Evolutionary conservation across 53 echinoderm and acorn worm genomes (phyloP).

Genomic region (Antedon mediterranea): DNA sequence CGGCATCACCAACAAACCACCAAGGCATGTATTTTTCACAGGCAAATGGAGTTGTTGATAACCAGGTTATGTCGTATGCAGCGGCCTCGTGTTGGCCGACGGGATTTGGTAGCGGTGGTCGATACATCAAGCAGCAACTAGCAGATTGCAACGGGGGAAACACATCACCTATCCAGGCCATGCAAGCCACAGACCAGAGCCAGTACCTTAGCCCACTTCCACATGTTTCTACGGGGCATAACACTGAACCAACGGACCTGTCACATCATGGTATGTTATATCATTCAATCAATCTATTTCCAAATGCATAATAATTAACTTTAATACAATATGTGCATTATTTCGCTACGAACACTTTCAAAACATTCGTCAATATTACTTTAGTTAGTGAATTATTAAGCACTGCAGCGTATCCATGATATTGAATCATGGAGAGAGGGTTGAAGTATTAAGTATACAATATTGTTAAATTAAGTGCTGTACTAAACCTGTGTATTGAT

Average conservation of each 20-base stretch:
- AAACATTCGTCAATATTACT: too few relatives aligned
- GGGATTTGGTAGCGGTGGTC: constrained; percentile 15
- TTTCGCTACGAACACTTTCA: too few relatives aligned
- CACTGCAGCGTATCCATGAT: too few relatives aligned
- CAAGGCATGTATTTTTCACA: constrained; percentile 46
- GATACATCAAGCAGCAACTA: constrained; percentile 45
- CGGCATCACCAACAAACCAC: constrained; percentile 28
- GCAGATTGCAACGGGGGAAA: constrained; percentile 26
- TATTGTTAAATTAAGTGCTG: too few relatives aligned
- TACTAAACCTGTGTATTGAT: too few relatives aligned
- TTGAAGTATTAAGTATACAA: too few relatives aligned
- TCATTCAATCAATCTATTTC: too few relatives aligned
- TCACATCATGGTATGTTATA: background rate
- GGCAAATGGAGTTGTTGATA: constrained; percentile 7
- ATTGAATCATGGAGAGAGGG: too few relatives aligned
- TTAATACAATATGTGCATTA: too few relatives aligned
- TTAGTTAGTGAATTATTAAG: too few relatives aligned
- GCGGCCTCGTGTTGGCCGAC: constrained; percentile 26
- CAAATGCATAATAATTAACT: too few relatives aligned
- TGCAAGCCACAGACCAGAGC: constrained; percentile 22
- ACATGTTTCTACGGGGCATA: background rate
- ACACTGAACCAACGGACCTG: background rate
- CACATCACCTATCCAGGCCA: constrained; percentile 27
- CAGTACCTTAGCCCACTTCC: constrained; percentile 30
- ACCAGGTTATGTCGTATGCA: background rate